Base-by-base conservation (phyloP, 1,140 invertebrate species). In the Apis mellifera region DNA sequence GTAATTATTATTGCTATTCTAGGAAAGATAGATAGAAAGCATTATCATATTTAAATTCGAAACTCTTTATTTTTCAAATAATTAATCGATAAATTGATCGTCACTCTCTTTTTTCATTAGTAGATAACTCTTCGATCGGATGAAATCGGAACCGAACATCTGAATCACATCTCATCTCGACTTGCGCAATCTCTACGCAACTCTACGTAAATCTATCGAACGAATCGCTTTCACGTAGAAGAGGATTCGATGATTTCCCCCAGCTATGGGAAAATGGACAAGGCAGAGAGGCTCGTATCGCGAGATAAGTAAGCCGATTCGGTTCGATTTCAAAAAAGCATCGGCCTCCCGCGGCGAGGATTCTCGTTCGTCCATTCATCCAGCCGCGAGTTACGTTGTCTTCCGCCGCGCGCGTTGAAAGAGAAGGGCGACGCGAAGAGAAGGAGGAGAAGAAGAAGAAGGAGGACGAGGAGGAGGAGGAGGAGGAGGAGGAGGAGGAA, bases 321-420 rank as follows among this genome's bases (percentile, higher is more conserved):
- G 87, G 84, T 89, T 89, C 84, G 76, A 89, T 89, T 89, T 89
- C 87, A 89, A 86, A 89, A 89, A 89, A 89, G 86, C 76, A 69
- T 75, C 64, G 85, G 62, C 83, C 73, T 81, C 88, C 88, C 85
- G 83, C 82, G 48, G 85, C 60, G 88, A 73, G 76, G 64, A 77
- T 89, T 80, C 78, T 82, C 71, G 75, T 78, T 84, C 76, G 76
- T 89, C 82, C 88, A 89, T 89, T 89, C 87, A 89, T 89, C 83
- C 85, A 76, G 78, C 77, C 73, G 76, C 80, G 77, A 81, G 86
- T 88, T 88, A 89, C 87, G 87, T 86, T 89, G 82, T 89, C 82
- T 89, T 81, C 70, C 66, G 73, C 66, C 55, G 73, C 62, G 75
- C 68, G 74, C 69, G 81, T 80, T 86, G 88, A 89, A 89, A 89